phyloP scores from a whole-genome alignment of 1,140 invertebrate genomes.

The Triops cancriformis region DNA sequence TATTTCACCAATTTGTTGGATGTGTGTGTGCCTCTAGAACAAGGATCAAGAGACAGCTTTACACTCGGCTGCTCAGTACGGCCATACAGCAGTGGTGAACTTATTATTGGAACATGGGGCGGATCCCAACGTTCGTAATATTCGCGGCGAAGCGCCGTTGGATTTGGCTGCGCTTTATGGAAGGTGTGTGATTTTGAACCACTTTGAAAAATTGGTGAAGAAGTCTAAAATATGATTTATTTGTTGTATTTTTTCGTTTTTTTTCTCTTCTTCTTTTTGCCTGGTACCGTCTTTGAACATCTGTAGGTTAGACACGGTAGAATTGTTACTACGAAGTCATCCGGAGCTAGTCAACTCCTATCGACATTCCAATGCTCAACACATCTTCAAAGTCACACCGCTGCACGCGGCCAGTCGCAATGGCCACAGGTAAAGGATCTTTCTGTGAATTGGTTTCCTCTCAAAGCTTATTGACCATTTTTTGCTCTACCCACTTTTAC shows the following conservation, averaged over 20 bases:
- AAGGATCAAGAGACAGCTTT: conserved; percentile 87
- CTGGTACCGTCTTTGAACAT: conserved; percentile 29
- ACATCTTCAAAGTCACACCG: conserved; percentile 71
- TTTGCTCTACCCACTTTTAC: not conserved
- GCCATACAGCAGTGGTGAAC: conserved; percentile 78
- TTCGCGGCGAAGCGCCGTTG: conserved; percentile 78
- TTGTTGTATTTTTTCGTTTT: not conserved
- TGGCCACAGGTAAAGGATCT: conserved; percentile 61
- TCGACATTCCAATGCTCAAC: conserved; percentile 38
- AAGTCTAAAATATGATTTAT: too few relatives aligned
- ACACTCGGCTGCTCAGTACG: conserved; percentile 90
- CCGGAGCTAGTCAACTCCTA: conserved; percentile 65
- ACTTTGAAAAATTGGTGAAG: too few relatives aligned
- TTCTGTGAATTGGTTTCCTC: not conserved
- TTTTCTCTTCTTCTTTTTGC: conserved; percentile 13
- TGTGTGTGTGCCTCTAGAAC: conserved; percentile 54
- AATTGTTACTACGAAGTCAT: conserved; percentile 69
- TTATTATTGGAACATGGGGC: conserved; percentile 76
- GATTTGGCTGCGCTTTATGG: conserved; percentile 90
- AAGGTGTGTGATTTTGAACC: conserved; percentile 48
- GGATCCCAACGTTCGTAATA: conserved; percentile 82
- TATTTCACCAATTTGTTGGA: not conserved
- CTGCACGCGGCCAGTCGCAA: conserved; percentile 88
- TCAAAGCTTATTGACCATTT: not conserved
- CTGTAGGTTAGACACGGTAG: conserved; percentile 73